Conservation (phyloP, 1,140 invertebrate genomes). For the Formica selysi region DNA sequence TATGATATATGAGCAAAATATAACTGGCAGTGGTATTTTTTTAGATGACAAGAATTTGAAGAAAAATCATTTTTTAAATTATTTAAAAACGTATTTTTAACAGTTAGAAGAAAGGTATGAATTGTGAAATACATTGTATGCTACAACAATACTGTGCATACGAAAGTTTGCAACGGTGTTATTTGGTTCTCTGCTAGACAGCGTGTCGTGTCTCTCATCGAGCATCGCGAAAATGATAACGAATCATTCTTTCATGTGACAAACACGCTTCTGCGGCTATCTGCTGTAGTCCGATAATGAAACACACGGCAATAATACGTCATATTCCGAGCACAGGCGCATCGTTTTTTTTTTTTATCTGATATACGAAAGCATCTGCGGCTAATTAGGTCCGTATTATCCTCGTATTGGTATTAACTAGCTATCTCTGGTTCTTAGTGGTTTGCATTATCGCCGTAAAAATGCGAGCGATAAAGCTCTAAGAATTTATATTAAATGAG, state of each 20-base stretch:
- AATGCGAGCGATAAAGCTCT: not conserved
- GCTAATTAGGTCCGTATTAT: slow-evolving; percentile 41
- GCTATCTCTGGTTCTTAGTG: slow-evolving; percentile 47
- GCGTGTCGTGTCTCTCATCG: slow-evolving; percentile 37
- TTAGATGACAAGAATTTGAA: not conserved
- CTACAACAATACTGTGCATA: slow-evolving; percentile 15
- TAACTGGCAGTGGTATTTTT: not conserved
- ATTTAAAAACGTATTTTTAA: not conserved
- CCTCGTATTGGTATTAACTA: slow-evolving; percentile 17
- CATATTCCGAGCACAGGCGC: not conserved
- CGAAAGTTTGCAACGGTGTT: slow-evolving; percentile 36
- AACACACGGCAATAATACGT: not conserved
- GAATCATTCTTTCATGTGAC: slow-evolving; percentile 14
- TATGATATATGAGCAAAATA: not conserved
- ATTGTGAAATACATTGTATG: slow-evolving; percentile 6
- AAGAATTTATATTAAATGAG: slow-evolving; percentile 23
- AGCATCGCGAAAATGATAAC: not conserved
- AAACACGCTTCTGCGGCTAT: not conserved
- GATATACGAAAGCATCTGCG: not conserved
- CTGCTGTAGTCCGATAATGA: slow-evolving; percentile 30
- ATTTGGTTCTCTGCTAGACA: slow-evolving; percentile 36
- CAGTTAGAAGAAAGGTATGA: not conserved
- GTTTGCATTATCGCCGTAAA: slow-evolving; percentile 1
- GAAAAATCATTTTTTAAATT: not conserved
- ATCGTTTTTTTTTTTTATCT: slow-evolving; percentile 27